Percentiles rank a stretch among this genome's conserved stretches.
phyloP scores from a whole-genome alignment of 2,113 vertebrate genomes.

The Amphiprion ocellaris region DNA sequence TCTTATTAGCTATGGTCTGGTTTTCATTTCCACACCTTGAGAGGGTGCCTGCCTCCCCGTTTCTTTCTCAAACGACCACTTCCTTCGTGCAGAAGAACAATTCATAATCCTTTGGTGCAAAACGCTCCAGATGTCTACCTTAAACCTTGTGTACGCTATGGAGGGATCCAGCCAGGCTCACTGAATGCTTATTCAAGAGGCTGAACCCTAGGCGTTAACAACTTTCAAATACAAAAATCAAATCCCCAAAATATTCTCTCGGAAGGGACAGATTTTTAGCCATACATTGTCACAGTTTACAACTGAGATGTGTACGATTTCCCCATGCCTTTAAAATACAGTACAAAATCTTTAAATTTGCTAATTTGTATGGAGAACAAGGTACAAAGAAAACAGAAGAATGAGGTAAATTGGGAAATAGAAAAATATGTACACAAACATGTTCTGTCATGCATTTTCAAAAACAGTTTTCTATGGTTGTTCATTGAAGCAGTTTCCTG shows the following conservation, averaged over 20 bases:
- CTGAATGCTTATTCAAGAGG: neutral
- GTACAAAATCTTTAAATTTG: neutral
- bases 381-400: too few relatives aligned
- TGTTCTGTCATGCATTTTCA: neutral
- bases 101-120: slow-evolving; percentile 17
- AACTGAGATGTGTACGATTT: neutral
- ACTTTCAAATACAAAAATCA: neutral
- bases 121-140: slow-evolving; percentile 13
- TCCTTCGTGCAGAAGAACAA: slow-evolving; percentile 34
- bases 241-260: neutral
- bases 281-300: neutral
- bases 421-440: neutral
- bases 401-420: too few relatives aligned
- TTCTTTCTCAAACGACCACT: slow-evolving; percentile 27
- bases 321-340: neutral
- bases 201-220: slow-evolving; percentile 19
- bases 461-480: neutral
- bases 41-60: slow-evolving; percentile 48
- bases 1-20: slow-evolving; percentile 66
- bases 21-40: slow-evolving; percentile 72
- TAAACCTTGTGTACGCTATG: neutral
- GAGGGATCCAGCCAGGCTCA: neutral
- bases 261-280: neutral
- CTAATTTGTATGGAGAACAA: neutral
- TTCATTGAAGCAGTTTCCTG: neutral